Base-by-base conservation (phyloP, 2,888 invertebrate species). In the Acanthococcus lagerstroemiae region DNA sequence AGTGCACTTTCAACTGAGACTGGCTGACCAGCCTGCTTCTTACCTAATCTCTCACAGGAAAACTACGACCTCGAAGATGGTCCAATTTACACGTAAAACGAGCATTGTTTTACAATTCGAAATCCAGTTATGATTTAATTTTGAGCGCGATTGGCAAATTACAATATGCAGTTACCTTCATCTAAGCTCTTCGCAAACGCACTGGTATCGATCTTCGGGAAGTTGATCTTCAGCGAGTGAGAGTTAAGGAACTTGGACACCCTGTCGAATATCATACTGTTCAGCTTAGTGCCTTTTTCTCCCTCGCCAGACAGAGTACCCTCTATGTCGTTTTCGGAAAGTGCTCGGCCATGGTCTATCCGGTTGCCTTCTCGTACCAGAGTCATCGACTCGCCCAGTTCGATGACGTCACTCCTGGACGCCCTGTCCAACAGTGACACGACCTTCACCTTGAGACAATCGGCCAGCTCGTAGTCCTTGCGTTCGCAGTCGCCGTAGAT, bases 201-300 rank as follows among this genome's bases (percentile, higher is more conserved):
- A 44, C 82, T 79, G 1, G 85, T 81, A 1, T 83, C 80, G 67
- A 90, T 77, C 69, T 83, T 81, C 65, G 90, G 87, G 72, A 90
- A 81, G 76, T 88, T 88, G 69, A 90, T 80, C 84, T 86, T 77
- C 46, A 91, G 76, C 55, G 88, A 87, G 77, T 89, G 88, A 72
- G 85, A 83, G 77, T 85, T 84, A 76, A 90, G 81, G 78, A 90
- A 88, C 73, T 81, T 83, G 69, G 84, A 79, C 72, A 88, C 77
- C 73, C 84, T 85, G 74, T 88, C 86, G 74, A 86, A 77, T 73
- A 91, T 87, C 77, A 90, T 80, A 70, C 81, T 81, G 75, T 88
- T 87, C 61, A 90, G 78, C 6, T 85, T 83, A 71, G 84, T 82
- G 65, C 85, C 84, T 68, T 82, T 82, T 73, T 88, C 88, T 6